A percentile compares a stretch with the other conserved stretches of the same genome.
phyloP scores from a whole-genome alignment of 2,113 vertebrate genomes.

The Ochotona curzoniae region DNA sequence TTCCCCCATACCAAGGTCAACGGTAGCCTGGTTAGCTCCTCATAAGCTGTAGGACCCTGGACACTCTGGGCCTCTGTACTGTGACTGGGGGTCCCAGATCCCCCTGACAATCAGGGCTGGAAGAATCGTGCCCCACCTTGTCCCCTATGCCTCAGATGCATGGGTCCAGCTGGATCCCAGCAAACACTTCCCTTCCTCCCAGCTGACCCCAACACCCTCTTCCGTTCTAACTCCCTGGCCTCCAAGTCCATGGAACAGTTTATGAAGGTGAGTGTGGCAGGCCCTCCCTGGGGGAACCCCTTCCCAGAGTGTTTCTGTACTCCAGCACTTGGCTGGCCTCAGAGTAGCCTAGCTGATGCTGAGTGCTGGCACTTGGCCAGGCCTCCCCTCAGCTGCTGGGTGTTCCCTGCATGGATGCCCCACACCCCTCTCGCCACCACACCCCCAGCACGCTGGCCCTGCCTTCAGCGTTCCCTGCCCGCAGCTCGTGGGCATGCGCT shows the following conservation, averaged over 20 bases:
- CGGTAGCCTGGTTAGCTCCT: background rate
- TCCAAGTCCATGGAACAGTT: conserved; percentile 96
- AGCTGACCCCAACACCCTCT: conserved; percentile 96
- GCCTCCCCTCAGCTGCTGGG: too few relatives aligned
- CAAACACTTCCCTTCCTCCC: conserved; percentile 31
- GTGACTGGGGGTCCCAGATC: background rate
- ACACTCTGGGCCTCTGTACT: background rate
- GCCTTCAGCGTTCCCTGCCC: background rate
- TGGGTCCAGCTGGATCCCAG: background rate
- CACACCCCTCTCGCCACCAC: background rate
- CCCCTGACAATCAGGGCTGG: background rate
- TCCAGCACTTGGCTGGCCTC: background rate
- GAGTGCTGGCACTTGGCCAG: background rate
- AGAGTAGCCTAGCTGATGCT: background rate
- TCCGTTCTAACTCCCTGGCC: conserved; percentile 94
- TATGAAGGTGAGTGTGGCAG: conserved; percentile 78
- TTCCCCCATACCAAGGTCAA: too few relatives aligned
- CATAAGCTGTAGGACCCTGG: background rate
- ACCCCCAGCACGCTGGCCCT: background rate
- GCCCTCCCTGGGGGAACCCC: background rate
- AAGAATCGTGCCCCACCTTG: background rate
- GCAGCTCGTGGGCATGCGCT: conserved; percentile 95
- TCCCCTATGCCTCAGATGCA: background rate
- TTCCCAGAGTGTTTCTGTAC: background rate
- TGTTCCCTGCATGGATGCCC: background rate